Evolutionary conservation across 2,113 vertebrate species (phyloP), one percentile per base, ranked within the genome.

Genomic region (Limanda limanda): DNA sequence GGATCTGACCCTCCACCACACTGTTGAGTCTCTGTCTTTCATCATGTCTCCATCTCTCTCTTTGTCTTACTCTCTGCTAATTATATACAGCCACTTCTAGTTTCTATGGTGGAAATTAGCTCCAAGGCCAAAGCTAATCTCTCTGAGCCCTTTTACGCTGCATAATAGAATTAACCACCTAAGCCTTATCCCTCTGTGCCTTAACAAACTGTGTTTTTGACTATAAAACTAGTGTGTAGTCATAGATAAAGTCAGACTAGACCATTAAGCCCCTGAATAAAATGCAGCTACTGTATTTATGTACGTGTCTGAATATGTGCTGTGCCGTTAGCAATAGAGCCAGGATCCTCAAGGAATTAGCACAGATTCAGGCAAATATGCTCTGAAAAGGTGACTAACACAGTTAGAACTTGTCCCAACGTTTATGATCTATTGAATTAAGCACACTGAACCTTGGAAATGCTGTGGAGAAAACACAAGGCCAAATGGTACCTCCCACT

Each of bases 151-250:
- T 88, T 78, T 89, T 80, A 86, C 86, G 76, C 74, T 0, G n/a
- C 71, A 51, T 80, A 86, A 89, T 76, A 76, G 74, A 88, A 89
- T 90, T 85, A 86, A 66, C 73, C 55, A 83, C 62, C 31, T 42
- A 61, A 83, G 74, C 74, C 51, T 63, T 68, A 78, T 82, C 58
- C 76, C 51, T 82, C 47, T 45, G 73, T 37, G 67, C 60, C 14
- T 65, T 60, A 1, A 75, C 52, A 0, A 66, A 57, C 55, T 47
- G 5, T 56, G 57, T 42, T 51, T 74, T 61, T 62, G 27, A 74
- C 72, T 71, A 37, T 66, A 55, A 65, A 77, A 81, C 47, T 57
- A 47, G 23, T 54, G 64, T 54, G 51, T 20, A 60, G 54, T 66
- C 55, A 15, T 2, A 72, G 63, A 81, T 81, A 69, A 81, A 74